Evolutionary conservation across 1,140 invertebrate genomes (phyloP), one percentile per base, ranked within the genome.

Genomic region (Lucilia sericata): DNA sequence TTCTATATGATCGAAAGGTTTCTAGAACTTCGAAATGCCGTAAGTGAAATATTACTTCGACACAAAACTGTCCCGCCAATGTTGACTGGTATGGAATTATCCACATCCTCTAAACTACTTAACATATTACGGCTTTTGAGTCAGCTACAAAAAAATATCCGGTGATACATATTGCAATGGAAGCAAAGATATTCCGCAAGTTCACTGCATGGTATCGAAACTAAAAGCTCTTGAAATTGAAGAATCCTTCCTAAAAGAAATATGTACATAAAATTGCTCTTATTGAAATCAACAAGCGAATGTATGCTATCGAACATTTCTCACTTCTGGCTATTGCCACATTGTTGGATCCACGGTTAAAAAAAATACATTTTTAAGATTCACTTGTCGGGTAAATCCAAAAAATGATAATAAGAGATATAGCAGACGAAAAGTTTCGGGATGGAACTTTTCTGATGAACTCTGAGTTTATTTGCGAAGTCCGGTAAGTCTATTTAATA

Each of bases 71-170:
- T 87, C 81, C 90, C 91, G 19, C 74, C 87, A 12, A 89, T 92
- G 88, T 82, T 91, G 8, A 85, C 42, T 86, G 88, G 78, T 8
- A 82, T 84, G 51, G 90, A 92, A 87, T 74, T 91, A 60, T 84
- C 85, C 13, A 85, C 88, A 82, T 10, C 90, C 13, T 85, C 87
- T 84, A 87, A 87, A 30, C 82, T 91, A 70, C 75, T 90, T 65
- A 30, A 82, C 14, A 25, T 92, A 17, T 83, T 92, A 74, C 82
- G 88, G 82, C 89, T 0, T 25, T 91, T 5, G 89, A 91, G 87
- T 87, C 87, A 83, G 90, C 88, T 8, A 92, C 90, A 91, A 87
- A 60, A 90, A 91, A 88, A 85, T 92, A 1, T 91, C 90, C 49
- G 90, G 88, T 0, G 89, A 91, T 86, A 88, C 89, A 83, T 92